Evolutionary conservation across 2,888 invertebrate species (phyloP), one percentile per base, ranked within the genome.

Genomic region (Heliconius cydno): DNA sequence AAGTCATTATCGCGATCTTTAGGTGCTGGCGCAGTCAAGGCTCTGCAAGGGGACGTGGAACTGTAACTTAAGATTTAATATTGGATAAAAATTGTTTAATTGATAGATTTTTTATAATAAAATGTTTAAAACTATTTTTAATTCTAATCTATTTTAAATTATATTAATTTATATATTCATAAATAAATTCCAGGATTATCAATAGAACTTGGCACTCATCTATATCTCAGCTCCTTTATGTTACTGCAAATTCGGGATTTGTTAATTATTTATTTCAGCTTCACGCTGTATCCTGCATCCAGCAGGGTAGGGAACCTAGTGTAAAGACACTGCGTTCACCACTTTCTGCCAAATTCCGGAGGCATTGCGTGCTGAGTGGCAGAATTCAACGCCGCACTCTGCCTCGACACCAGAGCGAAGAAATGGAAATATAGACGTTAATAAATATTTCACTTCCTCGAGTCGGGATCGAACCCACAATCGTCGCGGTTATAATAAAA

Each of bases 11-110:
- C 91, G 30, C 86, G 86, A 2, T 90, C 89, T 76, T 89, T 92
- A 6, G 90, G 84, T 73, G 91, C 90, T 3, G 96, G 95, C 34
- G 95, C 95, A 30, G 94, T 95, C 79, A 92, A 95, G 83, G 95
- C 95, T 88, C 96, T 95, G 90, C 95, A 96, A 85, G 96, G 95
- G 80, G 96, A 96, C 84, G 95, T 92, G 76, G 95, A 90, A 91
- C 95, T 96, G 89, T 94, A 95, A 88, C 95, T 95, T 78, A 77
- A 83, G 82, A 82, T 78, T 79, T 80, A 82, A 60, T n/a, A n/a
- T n/a, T 60, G 10, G 22, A 38, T 25, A 72, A 46, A 34, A 30
- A 71, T 15, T 13, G 7, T 19, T 28, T 19, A 12, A 28, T 28
- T 19, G 3, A 22, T 12, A 10, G 25, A 57, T n/a, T 57, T 7